Evolutionary conservation across 2,888 invertebrate genomes (phyloP).

Genomic region (Lasioglossum malachurum): DNA sequence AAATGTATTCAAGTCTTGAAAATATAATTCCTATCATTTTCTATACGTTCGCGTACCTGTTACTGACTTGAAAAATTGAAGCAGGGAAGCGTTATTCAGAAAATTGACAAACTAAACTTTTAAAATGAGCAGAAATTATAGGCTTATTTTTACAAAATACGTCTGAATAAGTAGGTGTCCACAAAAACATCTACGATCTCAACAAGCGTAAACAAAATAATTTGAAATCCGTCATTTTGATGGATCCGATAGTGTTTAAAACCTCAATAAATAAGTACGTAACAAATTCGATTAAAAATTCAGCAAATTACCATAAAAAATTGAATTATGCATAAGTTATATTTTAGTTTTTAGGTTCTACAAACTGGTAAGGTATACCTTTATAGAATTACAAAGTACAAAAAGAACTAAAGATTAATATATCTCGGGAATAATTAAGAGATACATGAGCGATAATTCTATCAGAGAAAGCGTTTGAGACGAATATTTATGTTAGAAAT

Average conservation of each 20-base stretch:
- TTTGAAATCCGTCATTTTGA: not conserved
- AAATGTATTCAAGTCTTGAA: no score
- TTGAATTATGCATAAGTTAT: not conserved
- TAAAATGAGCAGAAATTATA: not conserved
- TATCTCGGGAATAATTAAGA: not conserved
- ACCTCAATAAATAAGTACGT: not conserved
- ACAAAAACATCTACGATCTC: not conserved
- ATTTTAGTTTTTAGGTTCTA: not conserved
- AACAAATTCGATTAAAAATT: not conserved
- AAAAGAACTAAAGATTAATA: not conserved
- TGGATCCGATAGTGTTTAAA: not conserved
- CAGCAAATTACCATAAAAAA: not conserved
- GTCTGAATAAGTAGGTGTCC: not conserved
- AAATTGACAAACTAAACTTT: not conserved
- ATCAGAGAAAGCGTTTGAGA: not conserved
- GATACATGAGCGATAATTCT: not conserved
- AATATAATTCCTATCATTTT: no score
- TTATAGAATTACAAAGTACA: no score
- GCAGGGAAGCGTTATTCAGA: no score
- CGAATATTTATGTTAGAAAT: conserved; percentile 1
- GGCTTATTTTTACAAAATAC: not conserved
- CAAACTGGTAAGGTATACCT: not conserved
- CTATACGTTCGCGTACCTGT: no score
- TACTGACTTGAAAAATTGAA: no score
- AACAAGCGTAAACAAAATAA: not conserved